These are phyloP conservation scores for Gallinago nigripennis DNA, from an alignment of 2,797 vertebrate species.

Conservation along the genomic window DNA sequence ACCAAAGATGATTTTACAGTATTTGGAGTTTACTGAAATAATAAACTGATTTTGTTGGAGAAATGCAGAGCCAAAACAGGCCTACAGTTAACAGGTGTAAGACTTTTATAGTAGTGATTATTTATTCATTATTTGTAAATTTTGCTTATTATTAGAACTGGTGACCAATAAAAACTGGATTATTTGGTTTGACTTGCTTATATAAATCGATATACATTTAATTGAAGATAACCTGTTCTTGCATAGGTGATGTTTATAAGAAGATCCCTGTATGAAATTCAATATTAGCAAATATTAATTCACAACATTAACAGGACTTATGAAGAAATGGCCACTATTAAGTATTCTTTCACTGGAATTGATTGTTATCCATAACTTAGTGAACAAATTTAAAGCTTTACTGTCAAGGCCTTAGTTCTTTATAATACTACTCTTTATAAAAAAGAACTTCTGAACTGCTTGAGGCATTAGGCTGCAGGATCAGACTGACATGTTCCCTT, in stretches of 20 bases:
- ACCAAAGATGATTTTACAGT: not conserved
- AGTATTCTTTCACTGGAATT: not conserved
- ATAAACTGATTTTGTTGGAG: not conserved
- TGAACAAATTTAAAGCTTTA: not conserved
- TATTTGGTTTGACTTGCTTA: not conserved
- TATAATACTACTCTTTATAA: not conserved
- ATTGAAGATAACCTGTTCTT: not conserved
- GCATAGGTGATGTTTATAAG: not conserved
- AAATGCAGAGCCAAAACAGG: not conserved
- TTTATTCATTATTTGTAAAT: not conserved
- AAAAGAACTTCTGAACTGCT: not conserved
- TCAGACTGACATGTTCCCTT: not conserved
- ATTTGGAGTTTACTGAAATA: not conserved
- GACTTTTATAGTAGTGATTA: not conserved
- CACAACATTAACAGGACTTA: not conserved
- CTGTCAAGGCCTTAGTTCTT: not conserved
- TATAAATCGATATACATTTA: not conserved
- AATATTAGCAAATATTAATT: not conserved
- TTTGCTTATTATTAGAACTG: not conserved
- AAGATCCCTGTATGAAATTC: not conserved
- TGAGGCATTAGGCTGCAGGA: not conserved
- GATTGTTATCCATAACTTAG: not conserved
- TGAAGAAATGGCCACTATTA: not conserved
- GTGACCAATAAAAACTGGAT: not conserved
- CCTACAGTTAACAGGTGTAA: not conserved